Evolutionary conservation across 2,113 vertebrate genomes (phyloP).

Genomic region (Barnardius zonarius): DNA sequence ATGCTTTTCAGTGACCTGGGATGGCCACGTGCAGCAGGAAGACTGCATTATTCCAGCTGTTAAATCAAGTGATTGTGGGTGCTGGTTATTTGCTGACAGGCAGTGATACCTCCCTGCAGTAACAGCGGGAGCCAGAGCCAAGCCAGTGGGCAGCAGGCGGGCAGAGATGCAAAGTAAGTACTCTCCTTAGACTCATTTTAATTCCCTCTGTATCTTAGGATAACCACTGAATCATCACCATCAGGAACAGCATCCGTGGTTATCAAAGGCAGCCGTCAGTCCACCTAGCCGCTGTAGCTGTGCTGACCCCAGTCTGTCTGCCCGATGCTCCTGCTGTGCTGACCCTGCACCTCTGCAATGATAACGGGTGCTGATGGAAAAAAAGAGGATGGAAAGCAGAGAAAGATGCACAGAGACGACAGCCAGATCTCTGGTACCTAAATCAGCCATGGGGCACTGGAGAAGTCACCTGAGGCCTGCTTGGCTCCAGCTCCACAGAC

Average conservation of each 20-base stretch:
- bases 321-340: not conserved
- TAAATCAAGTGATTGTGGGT: not conserved
- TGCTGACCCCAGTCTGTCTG: not conserved
- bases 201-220: not conserved
- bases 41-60: not conserved
- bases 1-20: not conserved
- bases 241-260: not conserved
- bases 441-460: not conserved
- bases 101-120: not conserved
- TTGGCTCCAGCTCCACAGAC: not conserved
- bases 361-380: not conserved
- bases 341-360: not conserved
- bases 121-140: not conserved
- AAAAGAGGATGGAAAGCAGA: not conserved
- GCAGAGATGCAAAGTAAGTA: not conserved
- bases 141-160: not conserved
- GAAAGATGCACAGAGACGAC: accelerated
- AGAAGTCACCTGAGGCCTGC: not conserved
- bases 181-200: not conserved
- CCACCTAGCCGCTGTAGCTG: not conserved
- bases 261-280: conserved; percentile 40
- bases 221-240: conserved; percentile 4
- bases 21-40: not conserved
- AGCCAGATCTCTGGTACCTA: not conserved
- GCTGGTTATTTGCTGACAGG: not conserved